Base-by-base conservation (phyloP, 2,113 vertebrate species). In the Sisor rabdophorus region DNA sequence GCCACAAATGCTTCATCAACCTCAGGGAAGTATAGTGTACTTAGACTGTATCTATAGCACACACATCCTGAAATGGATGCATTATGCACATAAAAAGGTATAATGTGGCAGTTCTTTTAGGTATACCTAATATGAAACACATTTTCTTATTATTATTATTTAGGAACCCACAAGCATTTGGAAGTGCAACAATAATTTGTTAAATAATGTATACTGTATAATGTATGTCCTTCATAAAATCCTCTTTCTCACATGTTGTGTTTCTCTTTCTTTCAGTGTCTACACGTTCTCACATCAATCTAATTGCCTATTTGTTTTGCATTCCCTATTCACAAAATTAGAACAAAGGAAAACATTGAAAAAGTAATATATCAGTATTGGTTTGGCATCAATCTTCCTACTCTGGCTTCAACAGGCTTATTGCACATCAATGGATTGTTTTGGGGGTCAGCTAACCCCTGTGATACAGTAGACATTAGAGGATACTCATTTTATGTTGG, bases 381-480 rank as follows among this genome's bases (percentile, higher is more conserved):
- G 76, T 79, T 82, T 81, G 76, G 64, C 76, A 82, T 84, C 81
- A 79, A 81, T 84, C 81, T 80, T 78, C 15, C 26, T 19, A 40
- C 71, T 28, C 60, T 56, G 44, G 70, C 77, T 58, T 67, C 76
- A 53, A 73, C 67, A 77, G 53, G 30, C 81, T 78, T 81, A 83
- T 85, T 81, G 75, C 72, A 52, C 60, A 53, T 80, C 80, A 67
- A 76, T 82, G 73, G 72, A 80, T 83, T 82, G 58, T 85, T 70
- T 69, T 22, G 68, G 69, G 67, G 71, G 78, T 73, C 67, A 65
- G 78, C 72, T 80, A 76, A 80, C 76, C 73, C 73, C 68, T 20
- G 76, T 44, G 78, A 64, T 73, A 78, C 82, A 81, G 40, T 52
- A 79, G 60, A 81, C 78, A 78, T 77, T 71, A 77, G 76, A 77